Base-by-base conservation (phyloP, 2,113 vertebrate genomes). In the Psittacula cyanocephala region DNA sequence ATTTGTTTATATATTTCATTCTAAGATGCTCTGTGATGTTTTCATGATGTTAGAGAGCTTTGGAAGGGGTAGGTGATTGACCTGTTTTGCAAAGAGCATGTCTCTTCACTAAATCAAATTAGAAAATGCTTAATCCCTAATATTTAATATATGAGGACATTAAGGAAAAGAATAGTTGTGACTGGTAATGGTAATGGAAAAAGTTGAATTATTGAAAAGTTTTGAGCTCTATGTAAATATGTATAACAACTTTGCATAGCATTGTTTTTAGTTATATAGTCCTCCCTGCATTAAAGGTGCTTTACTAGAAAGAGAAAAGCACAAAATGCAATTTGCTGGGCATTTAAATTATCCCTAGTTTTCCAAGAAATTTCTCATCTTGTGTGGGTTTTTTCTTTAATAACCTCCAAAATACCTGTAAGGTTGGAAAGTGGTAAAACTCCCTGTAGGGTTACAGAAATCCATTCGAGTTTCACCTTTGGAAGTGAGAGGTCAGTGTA, bases 341-440 rank as follows among this genome's bases (percentile, higher is more conserved):
- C 33, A 52, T 96, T 97, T 97, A 97, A 98, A 97, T 97, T 97
- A 97, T 95, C 91, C 86, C 55, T 85, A 89, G 87, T 97, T 97
- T 96, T 96, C 84, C 50, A 72, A 81, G 96, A 88, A 94, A 93
- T 88, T 97, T 97, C 95, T 98, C 96, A 92, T 98, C 97, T 97
- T 95, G 93, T 97, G 97, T 93, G 91, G 91, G 86, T 97, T 96
- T 97, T 97, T 96, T 91, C 92, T 96, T 96, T 94, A 96, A 95
- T 97, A 98, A 97, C 97, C 96, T 97, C 97, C 57, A 94, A 96
- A 96, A 98, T 98, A 97, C 97, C 97, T 97, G 96, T 85, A 96
- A 98, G 96, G 57, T 97, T 96, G 77, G 91, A 69, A 92, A 90
- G 93, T 5, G 53, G 92, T 91, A 70, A 96, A 93, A 95, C 92